Base-by-base conservation (phyloP, 2,888 invertebrate species). In the Archips crataeganus region DNA sequence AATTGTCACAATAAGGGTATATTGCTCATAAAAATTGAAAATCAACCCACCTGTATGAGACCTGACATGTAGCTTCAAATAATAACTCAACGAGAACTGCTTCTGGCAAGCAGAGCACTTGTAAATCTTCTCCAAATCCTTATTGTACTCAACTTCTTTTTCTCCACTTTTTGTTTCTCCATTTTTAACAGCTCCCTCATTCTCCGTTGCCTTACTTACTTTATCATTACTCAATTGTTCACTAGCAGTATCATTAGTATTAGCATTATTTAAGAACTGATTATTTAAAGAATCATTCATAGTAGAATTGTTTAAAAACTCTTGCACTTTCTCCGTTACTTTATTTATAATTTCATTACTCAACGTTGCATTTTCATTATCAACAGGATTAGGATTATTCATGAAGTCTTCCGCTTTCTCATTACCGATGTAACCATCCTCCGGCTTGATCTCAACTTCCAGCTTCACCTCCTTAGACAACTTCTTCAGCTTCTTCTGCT, bases 91-190 rank as follows among this genome's bases (percentile, higher is more conserved):
- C 0, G 89, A 85, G 64, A 94, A 94, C 70, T 92, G 90, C 64
- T 94, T 94, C 49, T 88, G 85, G 76, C 94, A 94, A 0, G 90
- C 92, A 78, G 91, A 93, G 77, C 94, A 94, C 79, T 94, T 93
- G 61, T 91, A 94, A 15, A 94, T 91, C 77, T 90, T 92, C 78
- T 91, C 86, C 77, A 92, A 80, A 75, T 91, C 71, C 54, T 71
- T 71, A 61, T 75, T 77, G 5, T 71, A 61, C 8, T 70, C 69
- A 3, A 59, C 68, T 6, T 73, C 74, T 47, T 75, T 62, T 36
- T 66, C 71, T 3, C 32, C 13, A 76, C 75, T 11, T 13, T 49
- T 45, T 47, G 75, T 5, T 71, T 73, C 45, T 9, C 66, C 0
- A 73, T 77, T 36, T 68, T 76, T 39, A 49, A 15, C 23, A 49